Conservation (phyloP, 2,888 invertebrate species). For the Orthonychiurus folsomi region DNA sequence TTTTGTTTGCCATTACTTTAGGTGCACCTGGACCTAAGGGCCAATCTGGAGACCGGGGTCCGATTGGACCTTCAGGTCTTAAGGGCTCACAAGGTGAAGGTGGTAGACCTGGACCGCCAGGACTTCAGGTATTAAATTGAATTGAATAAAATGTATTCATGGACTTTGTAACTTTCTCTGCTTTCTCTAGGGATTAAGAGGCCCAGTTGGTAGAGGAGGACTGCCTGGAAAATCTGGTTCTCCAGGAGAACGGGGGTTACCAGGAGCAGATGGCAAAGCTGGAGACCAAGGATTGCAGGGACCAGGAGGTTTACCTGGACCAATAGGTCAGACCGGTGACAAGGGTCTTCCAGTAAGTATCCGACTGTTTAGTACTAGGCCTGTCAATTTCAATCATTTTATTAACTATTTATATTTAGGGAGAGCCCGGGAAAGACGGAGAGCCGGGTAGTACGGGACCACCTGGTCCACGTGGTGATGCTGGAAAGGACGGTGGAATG, state of each 20-base stretch:
- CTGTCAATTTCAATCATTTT: neutral
- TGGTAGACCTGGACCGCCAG: constrained; percentile 54
- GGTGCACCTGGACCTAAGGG: constrained; percentile 64
- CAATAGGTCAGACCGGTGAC: constrained; percentile 65
- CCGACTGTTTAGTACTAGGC: too few relatives aligned
- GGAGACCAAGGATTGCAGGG: constrained; percentile 75
- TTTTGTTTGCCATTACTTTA: neutral
- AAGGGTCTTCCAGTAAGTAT: constrained; percentile 58
- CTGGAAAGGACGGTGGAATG: constrained; percentile 55
- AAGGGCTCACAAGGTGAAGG: constrained; percentile 57
- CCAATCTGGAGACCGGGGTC: constrained; percentile 61
- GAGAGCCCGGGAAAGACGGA: constrained; percentile 71
- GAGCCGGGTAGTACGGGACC: constrained; percentile 63
- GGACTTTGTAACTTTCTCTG: constrained; percentile 13
- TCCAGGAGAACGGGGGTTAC: constrained; percentile 49
- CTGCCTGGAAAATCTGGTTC: constrained; percentile 54
- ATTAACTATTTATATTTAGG: constrained; percentile 52
- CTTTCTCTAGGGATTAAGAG: constrained; percentile 55
- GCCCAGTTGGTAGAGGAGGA: constrained; percentile 60
- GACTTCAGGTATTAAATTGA: constrained; percentile 44
- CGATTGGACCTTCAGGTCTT: constrained; percentile 48
- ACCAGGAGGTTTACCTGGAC: constrained; percentile 66
- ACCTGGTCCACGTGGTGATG: constrained; percentile 67
- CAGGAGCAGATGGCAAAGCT: constrained; percentile 74
- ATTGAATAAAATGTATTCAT: neutral